Evolutionary conservation across 2,113 vertebrate genomes (phyloP), one percentile per base, ranked within the genome.

Genomic region (Picathartes gymnocephalus): DNA sequence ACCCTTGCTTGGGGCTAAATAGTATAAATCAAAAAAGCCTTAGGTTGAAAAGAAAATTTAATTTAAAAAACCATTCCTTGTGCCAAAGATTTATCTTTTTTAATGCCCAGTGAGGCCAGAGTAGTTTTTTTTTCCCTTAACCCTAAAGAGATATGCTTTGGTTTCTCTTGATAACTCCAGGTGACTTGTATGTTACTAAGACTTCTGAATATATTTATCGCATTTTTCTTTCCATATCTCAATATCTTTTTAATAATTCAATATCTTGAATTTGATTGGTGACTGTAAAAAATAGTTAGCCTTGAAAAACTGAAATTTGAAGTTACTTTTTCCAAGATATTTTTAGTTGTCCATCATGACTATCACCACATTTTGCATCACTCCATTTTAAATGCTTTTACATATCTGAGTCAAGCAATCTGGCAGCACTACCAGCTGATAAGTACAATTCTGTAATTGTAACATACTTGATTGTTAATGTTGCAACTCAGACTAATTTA

Each of bases 1-100:
- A 94, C 61, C 50, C 47, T 96, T 92, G 65, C 96, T 97, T 96
- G 74, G 81, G 88, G 93, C 95, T 82, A 92, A 95, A 93, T 90
- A 95, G 88, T 71, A 97, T 97, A 96, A 96, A 95, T 97, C 95
- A 97, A 95, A 96, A 95, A 94, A 95, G 54, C 72, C 90, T 73
- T 79, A 73, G 84, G 90, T 93, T 93, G 84, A 79, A 91, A 95
- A 93, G 92, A 97, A 96, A 97, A 96, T 97, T 95, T 94, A 97
- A 96, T 97, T 96, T 95, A 15, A 93, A 95, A 92, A 89, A 23
- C 37, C 65, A 50, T 95, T 93, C 69, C 30, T 95, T 94, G 42
- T 91, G 77, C 58, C 84, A 88, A 94, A 95, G 90, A 96, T 97
- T 95, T 92, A 93, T 97, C 88, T 95, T 94, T 97, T 95, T 90